Conservation (phyloP, 2,797 vertebrate species). For the Sebastes dallii region DNA sequence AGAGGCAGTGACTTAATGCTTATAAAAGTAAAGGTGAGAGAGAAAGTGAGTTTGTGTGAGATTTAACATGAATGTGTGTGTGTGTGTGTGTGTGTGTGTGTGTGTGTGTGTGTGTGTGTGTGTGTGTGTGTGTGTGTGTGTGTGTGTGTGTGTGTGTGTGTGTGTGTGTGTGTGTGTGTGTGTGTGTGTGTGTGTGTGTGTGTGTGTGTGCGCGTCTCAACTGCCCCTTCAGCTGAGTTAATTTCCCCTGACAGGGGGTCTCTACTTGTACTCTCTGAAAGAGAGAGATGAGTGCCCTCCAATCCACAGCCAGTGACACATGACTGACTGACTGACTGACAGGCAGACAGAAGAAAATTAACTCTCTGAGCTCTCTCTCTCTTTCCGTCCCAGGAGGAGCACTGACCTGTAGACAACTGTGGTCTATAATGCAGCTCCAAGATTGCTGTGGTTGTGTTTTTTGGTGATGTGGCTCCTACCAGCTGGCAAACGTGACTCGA, state of each 20-base stretch:
- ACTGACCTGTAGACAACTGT: neutral
- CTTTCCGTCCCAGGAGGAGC: neutral
- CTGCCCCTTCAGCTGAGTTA: slow-evolving; percentile 32
- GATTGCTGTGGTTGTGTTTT: neutral
- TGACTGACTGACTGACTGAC: slow-evolving; percentile 36
- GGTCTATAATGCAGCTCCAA: neutral
- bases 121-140: neutral
- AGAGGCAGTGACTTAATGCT: neutral
- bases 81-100: too few relatives aligned
- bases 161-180: neutral
- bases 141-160: neutral
- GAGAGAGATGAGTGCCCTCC: slow-evolving; percentile 31
- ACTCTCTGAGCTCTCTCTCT: slow-evolving; percentile 4
- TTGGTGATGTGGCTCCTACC: neutral
- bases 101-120: too few relatives aligned
- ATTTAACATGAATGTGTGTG: neutral
- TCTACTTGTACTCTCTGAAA: slow-evolving; percentile 12
- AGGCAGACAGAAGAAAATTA: slow-evolving; percentile 13
- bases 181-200: too few relatives aligned
- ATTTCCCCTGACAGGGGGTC: slow-evolving; percentile 50
- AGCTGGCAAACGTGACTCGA: neutral
- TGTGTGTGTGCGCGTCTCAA: neutral
- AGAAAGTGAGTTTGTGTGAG: neutral
- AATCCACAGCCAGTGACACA: slow-evolving; percentile 43
- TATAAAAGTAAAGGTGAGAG: neutral